Evolutionary conservation across 2,113 vertebrate genomes (phyloP).

Genomic region (Tetraodon nigroviridis): DNA sequence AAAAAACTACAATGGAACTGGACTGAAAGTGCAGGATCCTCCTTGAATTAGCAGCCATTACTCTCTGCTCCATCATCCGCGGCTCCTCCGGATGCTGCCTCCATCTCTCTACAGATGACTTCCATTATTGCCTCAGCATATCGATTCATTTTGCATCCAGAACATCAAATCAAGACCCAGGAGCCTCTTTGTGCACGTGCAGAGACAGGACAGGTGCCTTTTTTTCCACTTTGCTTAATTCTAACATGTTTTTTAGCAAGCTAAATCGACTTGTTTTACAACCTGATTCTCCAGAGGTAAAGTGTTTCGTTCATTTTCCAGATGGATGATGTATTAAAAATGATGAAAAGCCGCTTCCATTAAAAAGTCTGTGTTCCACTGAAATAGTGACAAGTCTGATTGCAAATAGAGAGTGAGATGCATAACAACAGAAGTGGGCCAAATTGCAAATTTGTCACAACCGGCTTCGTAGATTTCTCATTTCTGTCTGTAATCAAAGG

Average conservation of each 20-base stretch:
- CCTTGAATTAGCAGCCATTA: constrained; percentile 24
- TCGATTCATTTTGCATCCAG: constrained; percentile 14
- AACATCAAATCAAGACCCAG: neutral
- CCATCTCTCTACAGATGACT: constrained; percentile 14
- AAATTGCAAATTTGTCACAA: too few species aligned
- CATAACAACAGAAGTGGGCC: too few species aligned
- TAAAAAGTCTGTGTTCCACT: neutral
- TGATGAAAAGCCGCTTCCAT: neutral
- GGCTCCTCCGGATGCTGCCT: neutral
- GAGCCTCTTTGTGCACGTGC: too few species aligned
- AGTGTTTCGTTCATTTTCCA: constrained; percentile 1
- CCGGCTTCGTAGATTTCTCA: too few species aligned
- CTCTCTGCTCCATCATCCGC: constrained; percentile 4
- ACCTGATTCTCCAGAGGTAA: constrained; percentile 8
- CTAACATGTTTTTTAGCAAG: neutral
- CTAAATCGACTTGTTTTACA: constrained; percentile 10
- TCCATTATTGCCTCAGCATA: constrained; percentile 5
- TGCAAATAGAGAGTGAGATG: too few species aligned
- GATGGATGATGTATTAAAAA: constrained; percentile 19
- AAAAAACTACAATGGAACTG: neutral
- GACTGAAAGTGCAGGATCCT: constrained; percentile 1
- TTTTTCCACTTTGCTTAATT: constrained; percentile 17
- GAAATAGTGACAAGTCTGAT: neutral
- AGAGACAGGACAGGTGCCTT: neutral
- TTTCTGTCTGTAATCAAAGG: too few species aligned